These are phyloP conservation scores for Drosophila cognata DNA, from an alignment of 2,888 invertebrate species.

Conservation along the genomic window DNA sequence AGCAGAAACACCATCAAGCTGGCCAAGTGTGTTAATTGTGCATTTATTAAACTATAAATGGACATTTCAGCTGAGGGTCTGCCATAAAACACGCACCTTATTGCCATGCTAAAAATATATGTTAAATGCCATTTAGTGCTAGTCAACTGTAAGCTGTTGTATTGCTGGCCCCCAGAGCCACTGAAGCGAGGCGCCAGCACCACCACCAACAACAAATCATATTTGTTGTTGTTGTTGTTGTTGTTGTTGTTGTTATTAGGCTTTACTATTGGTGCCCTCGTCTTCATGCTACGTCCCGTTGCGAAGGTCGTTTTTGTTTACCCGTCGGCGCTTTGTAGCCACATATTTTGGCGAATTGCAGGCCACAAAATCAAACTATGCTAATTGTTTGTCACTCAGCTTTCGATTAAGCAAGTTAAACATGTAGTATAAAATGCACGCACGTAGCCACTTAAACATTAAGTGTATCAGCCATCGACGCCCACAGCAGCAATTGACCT, in stretches of 20 bases:
- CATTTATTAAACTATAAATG: conserved; percentile 61
- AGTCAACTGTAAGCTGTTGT: conserved; percentile 13
- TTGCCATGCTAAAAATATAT: conserved; percentile 64
- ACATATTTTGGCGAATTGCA: conserved; percentile 43
- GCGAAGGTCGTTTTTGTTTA: conserved; percentile 58
- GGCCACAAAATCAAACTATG: conserved; percentile 44
- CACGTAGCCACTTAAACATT: conserved; percentile 63
- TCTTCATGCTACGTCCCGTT: conserved; percentile 63
- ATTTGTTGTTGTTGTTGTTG: conserved; percentile 3
- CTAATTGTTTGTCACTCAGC: conserved; percentile 71
- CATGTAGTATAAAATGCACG: conserved; percentile 58
- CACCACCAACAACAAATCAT: conserved; percentile 13
- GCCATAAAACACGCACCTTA: conserved; percentile 61
- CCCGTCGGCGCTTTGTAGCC: conserved; percentile 22
- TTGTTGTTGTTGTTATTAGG: conserved; percentile 1
- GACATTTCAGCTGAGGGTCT: conserved; percentile 43
- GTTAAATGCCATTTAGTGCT: conserved; percentile 53
- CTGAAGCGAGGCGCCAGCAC: conserved; percentile 50
- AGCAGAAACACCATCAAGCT: conserved; percentile 8
- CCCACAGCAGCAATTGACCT: conserved; percentile 58
- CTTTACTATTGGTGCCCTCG: conserved; percentile 31
- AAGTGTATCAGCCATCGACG: conserved; percentile 51
- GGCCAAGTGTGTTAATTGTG: conserved; percentile 62
- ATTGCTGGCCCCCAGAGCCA: conserved; percentile 54
- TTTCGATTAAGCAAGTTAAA: conserved; percentile 59